Base-by-base conservation (phyloP, 2,888 invertebrate species). In the Sphecodes monilicornis region DNA sequence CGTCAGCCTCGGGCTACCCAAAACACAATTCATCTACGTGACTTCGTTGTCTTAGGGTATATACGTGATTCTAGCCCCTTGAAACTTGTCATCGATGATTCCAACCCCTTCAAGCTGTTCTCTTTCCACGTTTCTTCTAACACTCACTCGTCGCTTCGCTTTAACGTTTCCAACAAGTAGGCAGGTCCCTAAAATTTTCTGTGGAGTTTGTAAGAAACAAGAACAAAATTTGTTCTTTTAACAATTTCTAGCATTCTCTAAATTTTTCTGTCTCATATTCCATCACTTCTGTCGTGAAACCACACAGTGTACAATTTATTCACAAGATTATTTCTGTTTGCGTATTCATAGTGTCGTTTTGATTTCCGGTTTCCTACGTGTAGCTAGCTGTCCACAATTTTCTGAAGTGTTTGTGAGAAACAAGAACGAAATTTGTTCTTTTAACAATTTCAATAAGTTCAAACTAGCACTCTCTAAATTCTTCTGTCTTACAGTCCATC, bases 31-130 rank as follows among this genome's bases (percentile, higher is more conserved):
- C 26, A 26, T n/a, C 41, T n/a, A 32, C 18, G n/a, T 50, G 16
- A 22, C 29, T 13, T 64, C n/a, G 8, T 22, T 32, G 39, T n/a
- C 5, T n/a, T 13, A 4, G 10, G 10, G 1, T 57, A 11, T 32
- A 11, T 8, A 16, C 18, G 22, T 22, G 22, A 32, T 22, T 36
- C 32, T 1, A 36, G 8, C 32, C 36, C 4, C 32, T 66, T 22
- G 22, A 36, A 66, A 36, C 66, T 22, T 22, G 10, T 36, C 66
- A 66, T 66, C 66, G 66, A 36, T 66, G 32, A 66, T 66, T 66
- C 66, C 22, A 66, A 10, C 10, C 66, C 32, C 32, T 66, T 22
- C 32, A 36, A 36, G 5, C 32, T 66, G 66, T 10, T 32, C 66
- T 8, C 36, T 36, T 66, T 36, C 32, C 66, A 11, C 29, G 60